Evolutionary conservation across 1,140 invertebrate genomes (phyloP).

Genomic region (Stegodyphus dumicola): DNA sequence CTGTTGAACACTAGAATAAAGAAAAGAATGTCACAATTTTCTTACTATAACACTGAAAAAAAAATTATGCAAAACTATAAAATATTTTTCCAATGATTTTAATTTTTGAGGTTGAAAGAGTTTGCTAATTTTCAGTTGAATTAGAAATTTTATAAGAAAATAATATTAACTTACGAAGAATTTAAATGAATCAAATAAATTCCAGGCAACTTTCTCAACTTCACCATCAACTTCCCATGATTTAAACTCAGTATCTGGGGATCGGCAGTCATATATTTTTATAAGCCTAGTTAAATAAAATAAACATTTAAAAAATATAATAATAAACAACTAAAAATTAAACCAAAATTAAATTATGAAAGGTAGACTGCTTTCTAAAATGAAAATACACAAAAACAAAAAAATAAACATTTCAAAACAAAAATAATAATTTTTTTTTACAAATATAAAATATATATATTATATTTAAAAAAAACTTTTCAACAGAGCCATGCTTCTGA

Average conservation of each 20-base stretch:
- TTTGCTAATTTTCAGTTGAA: no score
- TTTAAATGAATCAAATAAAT: conserved; percentile 78
- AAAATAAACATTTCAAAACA: no score
- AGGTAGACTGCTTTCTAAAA: background rate
- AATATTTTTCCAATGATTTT: background rate
- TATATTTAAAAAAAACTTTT: no score
- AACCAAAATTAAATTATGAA: background rate
- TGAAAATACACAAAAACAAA: no score
- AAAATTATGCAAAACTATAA: conserved; percentile 60
- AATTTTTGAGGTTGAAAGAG: no score
- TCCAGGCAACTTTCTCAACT: conserved; percentile 90
- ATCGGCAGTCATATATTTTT: conserved; percentile 83
- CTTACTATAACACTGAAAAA: conserved; percentile 64
- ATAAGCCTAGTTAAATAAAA: conserved; percentile 68
- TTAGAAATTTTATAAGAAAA: background rate
- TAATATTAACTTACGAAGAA: conserved; percentile 76
- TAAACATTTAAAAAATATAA: background rate
- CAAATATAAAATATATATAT: no score
- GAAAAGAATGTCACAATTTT: conserved; percentile 76
- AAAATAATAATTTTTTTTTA: no score
- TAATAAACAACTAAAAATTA: background rate
- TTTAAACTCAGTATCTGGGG: conserved; percentile 73
- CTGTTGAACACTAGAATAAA: conserved; percentile 77
- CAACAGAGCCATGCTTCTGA: no score
- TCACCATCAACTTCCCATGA: conserved; percentile 81